A percentile compares a stretch with the other conserved stretches of the same genome.
Evolutionary conservation across 2,797 vertebrate species (phyloP).

Genomic region (Acestrorhynchus altus): DNA sequence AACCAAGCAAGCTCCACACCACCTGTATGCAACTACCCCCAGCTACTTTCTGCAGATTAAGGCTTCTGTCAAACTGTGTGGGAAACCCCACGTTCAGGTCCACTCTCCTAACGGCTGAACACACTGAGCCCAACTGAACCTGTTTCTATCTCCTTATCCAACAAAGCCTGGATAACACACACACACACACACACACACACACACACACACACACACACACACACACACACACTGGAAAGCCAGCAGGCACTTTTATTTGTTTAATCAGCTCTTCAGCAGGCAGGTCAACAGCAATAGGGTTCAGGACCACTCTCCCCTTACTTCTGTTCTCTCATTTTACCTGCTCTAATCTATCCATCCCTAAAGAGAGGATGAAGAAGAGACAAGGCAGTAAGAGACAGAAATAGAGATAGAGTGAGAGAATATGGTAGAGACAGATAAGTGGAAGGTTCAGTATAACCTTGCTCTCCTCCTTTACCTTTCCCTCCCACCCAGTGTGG

Average conservation of each 20-base stretch:
- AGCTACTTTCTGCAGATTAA: background rate
- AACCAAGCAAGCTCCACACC: constrained; percentile 15
- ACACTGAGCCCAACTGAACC: too few species aligned
- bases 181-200: background rate
- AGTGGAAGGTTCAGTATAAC: constrained; percentile 46
- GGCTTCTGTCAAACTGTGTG: too few species aligned
- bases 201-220: constrained; percentile 31
- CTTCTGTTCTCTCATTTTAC: background rate
- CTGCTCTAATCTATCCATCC: background rate
- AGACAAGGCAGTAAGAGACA: too few species aligned
- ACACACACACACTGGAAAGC: background rate
- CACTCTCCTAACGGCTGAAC: too few species aligned
- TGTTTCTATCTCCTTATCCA: too few species aligned
- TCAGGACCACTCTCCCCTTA: constrained; percentile 18
- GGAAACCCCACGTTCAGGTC: too few species aligned
- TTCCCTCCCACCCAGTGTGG: constrained; percentile 24
- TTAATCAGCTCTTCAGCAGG: constrained; percentile 49
- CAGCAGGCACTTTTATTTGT: constrained; percentile 34
- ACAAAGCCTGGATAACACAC: background rate
- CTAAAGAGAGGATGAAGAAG: constrained; percentile 9
- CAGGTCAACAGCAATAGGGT: constrained; percentile 31
- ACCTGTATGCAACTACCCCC: constrained; percentile 1
- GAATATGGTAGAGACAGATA: background rate
- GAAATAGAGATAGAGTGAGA: background rate
- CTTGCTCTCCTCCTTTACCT: constrained; percentile 36